Evolutionary conservation across 1,140 invertebrate species (phyloP).

Genomic region (Tyrophagus putrescentiae): DNA sequence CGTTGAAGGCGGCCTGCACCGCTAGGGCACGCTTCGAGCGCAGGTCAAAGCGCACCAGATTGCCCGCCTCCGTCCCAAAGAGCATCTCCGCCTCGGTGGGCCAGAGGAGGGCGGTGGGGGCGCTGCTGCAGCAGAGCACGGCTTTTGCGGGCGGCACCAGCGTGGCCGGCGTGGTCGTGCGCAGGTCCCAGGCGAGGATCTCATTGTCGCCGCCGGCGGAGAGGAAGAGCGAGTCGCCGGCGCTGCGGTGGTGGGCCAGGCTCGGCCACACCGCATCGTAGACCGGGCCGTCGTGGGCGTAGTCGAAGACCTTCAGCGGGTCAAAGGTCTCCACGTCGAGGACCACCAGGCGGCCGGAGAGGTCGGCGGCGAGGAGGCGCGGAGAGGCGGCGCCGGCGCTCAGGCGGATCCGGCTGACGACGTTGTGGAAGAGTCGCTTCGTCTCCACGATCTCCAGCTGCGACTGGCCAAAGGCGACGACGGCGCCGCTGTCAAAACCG

Average conservation of each 20-base stretch:
- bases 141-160: background rate
- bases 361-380: background rate
- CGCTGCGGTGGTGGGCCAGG: too few relatives aligned
- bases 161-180: background rate
- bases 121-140: background rate
- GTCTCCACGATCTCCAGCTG: background rate
- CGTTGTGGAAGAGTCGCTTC: background rate
- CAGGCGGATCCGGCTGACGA: background rate
- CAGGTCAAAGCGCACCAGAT: conserved; percentile 7
- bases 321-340: conserved; percentile 4
- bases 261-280: background rate
- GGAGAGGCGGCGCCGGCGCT: background rate
- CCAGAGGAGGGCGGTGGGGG: conserved; percentile 9
- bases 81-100: background rate
- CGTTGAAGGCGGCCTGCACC: background rate
- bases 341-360: background rate
- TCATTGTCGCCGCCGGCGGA: background rate
- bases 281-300: background rate
- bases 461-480: background rate
- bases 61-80: conserved; percentile 6
- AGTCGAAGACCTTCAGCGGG: background rate
- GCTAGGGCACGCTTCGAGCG: background rate
- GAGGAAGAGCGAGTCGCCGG: background rate
- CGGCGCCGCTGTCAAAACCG: conserved; percentile 11
- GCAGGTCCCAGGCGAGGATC: conserved; percentile 12